Evolutionary conservation across 2,113 vertebrate genomes (phyloP).

Genomic region (Sphaerodactylus townsendi): DNA sequence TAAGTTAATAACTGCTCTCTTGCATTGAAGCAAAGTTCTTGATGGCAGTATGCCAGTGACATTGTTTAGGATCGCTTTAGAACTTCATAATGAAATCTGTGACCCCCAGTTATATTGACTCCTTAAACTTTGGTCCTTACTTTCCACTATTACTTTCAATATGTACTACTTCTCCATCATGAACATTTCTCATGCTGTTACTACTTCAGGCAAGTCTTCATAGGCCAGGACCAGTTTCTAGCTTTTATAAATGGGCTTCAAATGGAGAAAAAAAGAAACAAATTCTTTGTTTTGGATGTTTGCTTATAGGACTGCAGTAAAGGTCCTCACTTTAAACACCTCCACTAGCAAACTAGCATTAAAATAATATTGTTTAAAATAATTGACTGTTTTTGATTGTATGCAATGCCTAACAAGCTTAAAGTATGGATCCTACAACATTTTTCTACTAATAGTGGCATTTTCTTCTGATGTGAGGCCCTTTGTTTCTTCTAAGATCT

Average conservation of each 20-base stretch:
- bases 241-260: background rate
- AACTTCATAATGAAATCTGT: background rate
- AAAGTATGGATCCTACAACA: background rate
- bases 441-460: too few species aligned
- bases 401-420: background rate
- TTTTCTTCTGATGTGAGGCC: too few species aligned
- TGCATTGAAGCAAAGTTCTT: background rate
- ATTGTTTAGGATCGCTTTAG: background rate
- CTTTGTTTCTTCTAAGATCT: too few species aligned
- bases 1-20: too few species aligned
- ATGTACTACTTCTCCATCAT: background rate
- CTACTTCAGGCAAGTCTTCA: accelerated
- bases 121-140: background rate
- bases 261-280: background rate
- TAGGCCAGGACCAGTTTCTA: background rate
- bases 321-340: background rate
- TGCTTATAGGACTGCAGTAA: background rate
- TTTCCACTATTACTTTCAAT: background rate
- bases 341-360: background rate
- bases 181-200: background rate
- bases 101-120: background rate
- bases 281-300: background rate
- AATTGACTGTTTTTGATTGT: background rate
- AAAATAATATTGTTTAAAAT: background rate
- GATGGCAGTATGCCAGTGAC: background rate